Conservation (phyloP, 1,140 invertebrate genomes). For the Pseudomyrmex flavicornis region DNA sequence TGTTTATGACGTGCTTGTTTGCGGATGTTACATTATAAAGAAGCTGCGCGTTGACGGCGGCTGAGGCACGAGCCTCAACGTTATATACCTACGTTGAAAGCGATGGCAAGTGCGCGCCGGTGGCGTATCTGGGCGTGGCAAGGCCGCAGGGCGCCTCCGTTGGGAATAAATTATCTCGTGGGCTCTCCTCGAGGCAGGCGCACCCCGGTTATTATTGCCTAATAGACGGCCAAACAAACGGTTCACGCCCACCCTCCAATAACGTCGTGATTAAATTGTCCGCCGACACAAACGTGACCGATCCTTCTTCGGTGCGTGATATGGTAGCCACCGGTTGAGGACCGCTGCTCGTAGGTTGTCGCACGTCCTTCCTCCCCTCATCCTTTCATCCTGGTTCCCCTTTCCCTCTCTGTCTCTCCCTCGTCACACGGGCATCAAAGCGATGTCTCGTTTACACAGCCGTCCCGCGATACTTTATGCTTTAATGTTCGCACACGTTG, state of each 20-base stretch:
- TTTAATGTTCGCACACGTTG: conserved; percentile 68
- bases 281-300: conserved; percentile 53
- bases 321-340: conserved; percentile 11
- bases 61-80: conserved; percentile 44
- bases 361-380: conserved; percentile 2
- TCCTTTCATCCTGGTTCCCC: background rate
- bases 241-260: conserved; percentile 80
- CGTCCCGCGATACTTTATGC: conserved; percentile 71
- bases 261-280: conserved; percentile 78
- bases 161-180: conserved; percentile 82
- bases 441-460: conserved; percentile 70
- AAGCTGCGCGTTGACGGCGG: conserved; percentile 73
- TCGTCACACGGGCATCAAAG: conserved; percentile 71
- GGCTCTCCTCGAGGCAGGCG: conserved; percentile 68
- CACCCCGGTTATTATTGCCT: conserved; percentile 83
- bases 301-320: background rate
- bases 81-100: conserved; percentile 14
- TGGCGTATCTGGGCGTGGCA: conserved; percentile 82
- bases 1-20: conserved; percentile 83
- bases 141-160: conserved; percentile 81
- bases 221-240: conserved; percentile 82
- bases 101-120: conserved; percentile 43
- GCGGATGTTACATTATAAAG: conserved; percentile 82
- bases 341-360: background rate
- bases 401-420: conserved; percentile 29